Evolutionary conservation across 2,888 invertebrate genomes (phyloP), one percentile per base, ranked within the genome.

Genomic region (Noctua fimbriata): DNA sequence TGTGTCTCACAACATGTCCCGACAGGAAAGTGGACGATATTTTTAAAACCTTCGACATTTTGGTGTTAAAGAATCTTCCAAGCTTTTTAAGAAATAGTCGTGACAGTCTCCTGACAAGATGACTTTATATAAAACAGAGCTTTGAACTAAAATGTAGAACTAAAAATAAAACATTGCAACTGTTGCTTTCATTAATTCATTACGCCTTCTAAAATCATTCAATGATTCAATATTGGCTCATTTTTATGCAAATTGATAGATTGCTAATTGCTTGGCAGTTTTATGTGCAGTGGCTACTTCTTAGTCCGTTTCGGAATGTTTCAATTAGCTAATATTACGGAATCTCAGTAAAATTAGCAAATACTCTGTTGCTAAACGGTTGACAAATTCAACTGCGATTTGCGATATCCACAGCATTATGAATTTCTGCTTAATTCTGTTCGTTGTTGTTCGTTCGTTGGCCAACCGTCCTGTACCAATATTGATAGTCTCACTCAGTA

Each of bases 1-100:
- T 79, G n/a, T 75, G 83, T 81, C 86, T 88, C 81, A 77, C 81
- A 90, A 91, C 91, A 90, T 85, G 92, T 92, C 83, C 80, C 86
- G 81, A 92, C 92, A 92, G 89, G 90, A 92, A 90, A 88, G 86
- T 88, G 83, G 75, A 89, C 79, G 77, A 73, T 85, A 85, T 85
- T 85, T 85, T 85, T 83, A 70, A 77, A 75, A 77, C 52, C n/a
- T 73, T 69, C 2, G 58, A 75, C 36, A 69, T 60, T 77, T 70
- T 58, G 12, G 10, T 77, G 41, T 14, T 55, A 41, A 75, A 36
- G 24, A 74, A 74, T 72, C 36, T 65, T 58, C 12, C 28, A 6
- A 73, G 16, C 76, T 58, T 67, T 76, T 78, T 77, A 65, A 78
- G 63, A 78, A 75, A 73, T 74, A 28, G 32, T 52, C 55, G 36